phyloP scores from a whole-genome alignment of 2,797 vertebrate species.

The Myotis planiceps region DNA sequence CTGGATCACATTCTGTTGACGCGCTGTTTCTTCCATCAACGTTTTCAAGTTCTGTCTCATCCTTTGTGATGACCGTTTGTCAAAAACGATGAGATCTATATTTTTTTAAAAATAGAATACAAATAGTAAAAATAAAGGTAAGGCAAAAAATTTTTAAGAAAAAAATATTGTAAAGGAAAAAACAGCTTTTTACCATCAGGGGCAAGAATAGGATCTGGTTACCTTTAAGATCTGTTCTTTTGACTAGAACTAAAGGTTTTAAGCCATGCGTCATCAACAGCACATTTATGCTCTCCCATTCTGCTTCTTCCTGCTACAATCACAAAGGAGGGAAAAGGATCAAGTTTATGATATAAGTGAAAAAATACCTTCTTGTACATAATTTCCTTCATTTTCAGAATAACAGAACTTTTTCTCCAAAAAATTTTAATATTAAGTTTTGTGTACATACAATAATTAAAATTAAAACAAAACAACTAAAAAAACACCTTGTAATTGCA shows the following conservation, averaged over 20 bases:
- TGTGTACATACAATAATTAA: constrained; percentile 26
- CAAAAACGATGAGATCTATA: constrained; percentile 90
- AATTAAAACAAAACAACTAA: constrained; percentile 41
- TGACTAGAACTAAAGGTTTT: constrained; percentile 88
- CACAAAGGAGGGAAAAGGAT: constrained; percentile 28
- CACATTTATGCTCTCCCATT: constrained; percentile 91
- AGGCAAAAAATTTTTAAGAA: not conserved
- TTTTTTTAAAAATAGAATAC: constrained; percentile 45
- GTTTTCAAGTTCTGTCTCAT: constrained; percentile 89
- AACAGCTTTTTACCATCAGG: not conserved
- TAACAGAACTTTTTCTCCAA: constrained; percentile 39
- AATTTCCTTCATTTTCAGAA: constrained; percentile 12
- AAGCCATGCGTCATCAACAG: constrained; percentile 90
- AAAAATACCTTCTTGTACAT: not conserved
- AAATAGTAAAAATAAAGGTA: constrained; percentile 38
- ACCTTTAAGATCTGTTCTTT: constrained; percentile 88
- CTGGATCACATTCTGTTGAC: constrained; percentile 91
- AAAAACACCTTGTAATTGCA: constrained; percentile 6
- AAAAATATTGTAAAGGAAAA: not conserved
- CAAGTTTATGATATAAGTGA: not conserved
- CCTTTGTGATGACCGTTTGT: constrained; percentile 87
- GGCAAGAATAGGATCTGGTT: constrained; percentile 56
- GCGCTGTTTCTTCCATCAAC: constrained; percentile 90
- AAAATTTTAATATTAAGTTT: not conserved
- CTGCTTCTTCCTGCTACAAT: constrained; percentile 89